Evolutionary conservation across 2,888 invertebrate genomes (phyloP), one percentile per base, ranked within the genome.

Genomic region (Tetanocera ferruginea): DNA sequence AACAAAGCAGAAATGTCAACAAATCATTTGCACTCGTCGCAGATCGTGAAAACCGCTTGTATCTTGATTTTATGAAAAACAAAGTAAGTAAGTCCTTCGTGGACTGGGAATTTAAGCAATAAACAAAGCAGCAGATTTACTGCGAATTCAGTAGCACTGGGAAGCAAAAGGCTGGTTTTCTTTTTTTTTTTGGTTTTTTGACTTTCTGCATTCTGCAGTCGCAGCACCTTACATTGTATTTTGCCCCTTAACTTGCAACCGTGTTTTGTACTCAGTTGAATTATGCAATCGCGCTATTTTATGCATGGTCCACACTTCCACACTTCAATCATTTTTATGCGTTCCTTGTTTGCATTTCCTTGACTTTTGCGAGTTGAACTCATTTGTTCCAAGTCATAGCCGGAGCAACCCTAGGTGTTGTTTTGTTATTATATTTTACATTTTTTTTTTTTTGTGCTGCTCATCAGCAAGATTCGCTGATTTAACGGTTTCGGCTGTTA

Each of bases 291-390:
- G 72, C 60, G 34, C 23, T 25, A 57, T 57, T 72, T 72, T 72
- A 34, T 72, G 55, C 55, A 57, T 34, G 34, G 6, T 55, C 55
- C 52, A 55, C 71, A 57, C 34, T 71, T 71, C 57, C 43, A 57
- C 72, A 72, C 72, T 81, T 81, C 81, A 80, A 80, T 81, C 80
- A 80, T 81, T 81, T 79, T 81, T 81, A 80, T 81, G 80, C 79
- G 78, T 77, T 80, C 77, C 70, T 79, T 62, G 67, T 51, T 72
- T 23, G 31, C 19, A 19, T 66, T 37, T 19, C 19, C 64, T 25
- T 66, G 67, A 67, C 23, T 31, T 66, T n/a, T 19, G 3, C 66
- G n/a, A n/a, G 14, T 6, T 28, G 62, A 62, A 28, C 25, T 62
- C 17, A 17, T 28, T 37, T n/a, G 31, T 11, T 37, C 31, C 17